These are phyloP conservation scores for Hucho hucho DNA, from an alignment of 2,113 vertebrate genomes.

Conservation along the genomic window DNA sequence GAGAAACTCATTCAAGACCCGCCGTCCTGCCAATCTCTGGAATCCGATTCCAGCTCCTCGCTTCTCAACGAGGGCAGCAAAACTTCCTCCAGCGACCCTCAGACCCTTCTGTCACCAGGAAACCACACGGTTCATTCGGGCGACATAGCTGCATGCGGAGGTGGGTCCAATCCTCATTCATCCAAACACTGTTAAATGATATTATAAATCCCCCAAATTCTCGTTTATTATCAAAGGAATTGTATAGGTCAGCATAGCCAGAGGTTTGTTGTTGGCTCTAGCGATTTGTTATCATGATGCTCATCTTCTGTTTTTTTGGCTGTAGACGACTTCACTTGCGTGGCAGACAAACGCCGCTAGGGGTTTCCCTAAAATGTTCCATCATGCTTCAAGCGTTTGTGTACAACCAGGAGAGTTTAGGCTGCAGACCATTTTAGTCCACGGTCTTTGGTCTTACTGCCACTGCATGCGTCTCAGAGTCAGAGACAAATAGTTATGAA, in stretches of 20 bases:
- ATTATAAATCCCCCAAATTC: not conserved
- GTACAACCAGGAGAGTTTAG: conserved; percentile 24
- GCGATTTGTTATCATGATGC: conserved; percentile 46
- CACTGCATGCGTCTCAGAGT: not conserved
- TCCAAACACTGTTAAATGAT: conserved; percentile 3
- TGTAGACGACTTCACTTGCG: conserved; percentile 60
- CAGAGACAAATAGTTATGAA: not conserved
- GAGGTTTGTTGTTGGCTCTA: too few relatives aligned
- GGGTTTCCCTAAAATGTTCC: conserved; percentile 85
- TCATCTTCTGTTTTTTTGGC: conserved; percentile 51
- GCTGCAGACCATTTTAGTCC: conserved; percentile 33
- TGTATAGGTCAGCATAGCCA: not conserved
- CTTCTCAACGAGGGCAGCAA: conserved; percentile 91
- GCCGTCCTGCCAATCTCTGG: conserved; percentile 92
- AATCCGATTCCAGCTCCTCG: conserved; percentile 94
- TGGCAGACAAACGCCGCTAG: conserved; percentile 80
- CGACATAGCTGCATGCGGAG: conserved; percentile 83
- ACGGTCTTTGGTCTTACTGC: not conserved
- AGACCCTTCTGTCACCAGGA: conserved; percentile 83
- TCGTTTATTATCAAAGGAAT: not conserved
- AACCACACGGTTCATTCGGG: conserved; percentile 69
- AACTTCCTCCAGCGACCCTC: conserved; percentile 78
- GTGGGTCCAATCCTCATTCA: conserved; percentile 58
- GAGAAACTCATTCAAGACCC: conserved; percentile 86
- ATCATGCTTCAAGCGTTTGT: conserved; percentile 61